Evolutionary conservation across 2,797 vertebrate species (phyloP).

Genomic region (Chaetophractus vellerosus): DNA sequence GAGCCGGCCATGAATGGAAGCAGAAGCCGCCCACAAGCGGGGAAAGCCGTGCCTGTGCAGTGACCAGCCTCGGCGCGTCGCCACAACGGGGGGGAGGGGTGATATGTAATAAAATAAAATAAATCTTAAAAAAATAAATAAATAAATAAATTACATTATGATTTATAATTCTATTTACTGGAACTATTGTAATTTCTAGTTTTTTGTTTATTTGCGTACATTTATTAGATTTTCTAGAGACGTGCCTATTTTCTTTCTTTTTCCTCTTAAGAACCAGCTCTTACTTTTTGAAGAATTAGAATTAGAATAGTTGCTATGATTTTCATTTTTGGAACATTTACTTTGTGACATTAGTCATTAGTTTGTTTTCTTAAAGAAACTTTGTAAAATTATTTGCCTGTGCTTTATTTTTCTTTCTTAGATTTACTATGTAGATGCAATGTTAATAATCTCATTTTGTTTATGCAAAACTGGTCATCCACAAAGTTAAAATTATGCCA

Average conservation of each 20-base stretch:
- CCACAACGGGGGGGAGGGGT: no score
- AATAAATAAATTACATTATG: background rate
- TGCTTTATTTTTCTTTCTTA: conserved; percentile 65
- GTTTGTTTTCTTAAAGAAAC: conserved; percentile 61
- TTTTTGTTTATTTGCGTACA: conserved; percentile 58
- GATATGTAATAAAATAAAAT: no score
- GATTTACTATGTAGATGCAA: conserved; percentile 44
- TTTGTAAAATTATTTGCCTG: conserved; percentile 13
- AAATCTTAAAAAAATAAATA: no score
- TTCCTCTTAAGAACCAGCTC: conserved; percentile 1
- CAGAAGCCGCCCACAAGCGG: no score
- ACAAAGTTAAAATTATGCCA: conserved; percentile 76
- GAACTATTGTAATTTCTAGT: conserved; percentile 41
- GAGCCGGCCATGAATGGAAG: no score
- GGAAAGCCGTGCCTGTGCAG: no score
- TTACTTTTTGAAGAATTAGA: conserved; percentile 63
- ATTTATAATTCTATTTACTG: background rate
- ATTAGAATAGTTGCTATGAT: conserved; percentile 63
- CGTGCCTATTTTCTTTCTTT: conserved; percentile 26
- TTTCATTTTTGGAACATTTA: conserved; percentile 73
- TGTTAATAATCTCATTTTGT: conserved; percentile 80
- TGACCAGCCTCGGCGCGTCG: no score
- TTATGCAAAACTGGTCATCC: conserved; percentile 77
- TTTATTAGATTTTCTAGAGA: conserved; percentile 58
- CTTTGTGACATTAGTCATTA: conserved; percentile 71